Percentiles rank a stretch among this genome's conserved stretches.
Evolutionary conservation across 37 sponge, comb jelly and placozoan genomes (phyloP).

Genomic region (Diacarnus erythraeanus): DNA sequence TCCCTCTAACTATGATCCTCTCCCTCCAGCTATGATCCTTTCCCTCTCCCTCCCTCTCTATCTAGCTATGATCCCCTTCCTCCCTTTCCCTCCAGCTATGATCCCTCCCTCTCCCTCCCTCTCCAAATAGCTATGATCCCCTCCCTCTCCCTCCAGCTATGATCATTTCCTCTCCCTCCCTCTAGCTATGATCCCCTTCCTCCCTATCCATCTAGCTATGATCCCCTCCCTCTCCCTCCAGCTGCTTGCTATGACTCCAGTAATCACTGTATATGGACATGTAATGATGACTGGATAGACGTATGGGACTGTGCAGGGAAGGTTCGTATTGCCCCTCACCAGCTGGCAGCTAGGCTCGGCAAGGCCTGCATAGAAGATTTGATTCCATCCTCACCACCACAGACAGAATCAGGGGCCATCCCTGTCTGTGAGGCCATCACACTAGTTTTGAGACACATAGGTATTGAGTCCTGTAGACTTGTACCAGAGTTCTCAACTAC

Average conservation of each 20-base stretch:
- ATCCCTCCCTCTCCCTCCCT: too few species aligned
- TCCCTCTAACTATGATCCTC: not conserved
- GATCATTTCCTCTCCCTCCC: not conserved
- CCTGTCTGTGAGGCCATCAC: slow-evolving; percentile 36
- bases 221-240: slow-evolving; percentile 14
- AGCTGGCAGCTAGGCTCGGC: slow-evolving; percentile 44
- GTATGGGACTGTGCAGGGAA: slow-evolving; percentile 78
- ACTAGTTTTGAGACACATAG: slow-evolving; percentile 55
- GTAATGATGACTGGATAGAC: slow-evolving; percentile 78
- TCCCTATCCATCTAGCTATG: not conserved
- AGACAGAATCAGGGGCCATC: not conserved
- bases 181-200: too few species aligned
- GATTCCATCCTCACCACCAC: slow-evolving; percentile 19
- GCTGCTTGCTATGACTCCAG: slow-evolving; percentile 82
- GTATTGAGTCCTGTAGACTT: slow-evolving; percentile 62
- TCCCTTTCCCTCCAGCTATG: too few species aligned
- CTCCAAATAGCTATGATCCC: too few species aligned
- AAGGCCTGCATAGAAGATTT: slow-evolving; percentile 30
- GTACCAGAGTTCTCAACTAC: slow-evolving; percentile 20
- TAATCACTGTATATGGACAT: slow-evolving; percentile 87
- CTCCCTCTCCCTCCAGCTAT: too few species aligned
- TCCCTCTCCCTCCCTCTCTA: not conserved
- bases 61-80: too few species aligned
- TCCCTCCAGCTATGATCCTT: not conserved
- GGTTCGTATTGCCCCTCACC: slow-evolving; percentile 46